A percentile compares a stretch with the other conserved stretches of the same genome.
Evolutionary conservation across 2,113 vertebrate species (phyloP).

Genomic region (Gallinago undulata): DNA sequence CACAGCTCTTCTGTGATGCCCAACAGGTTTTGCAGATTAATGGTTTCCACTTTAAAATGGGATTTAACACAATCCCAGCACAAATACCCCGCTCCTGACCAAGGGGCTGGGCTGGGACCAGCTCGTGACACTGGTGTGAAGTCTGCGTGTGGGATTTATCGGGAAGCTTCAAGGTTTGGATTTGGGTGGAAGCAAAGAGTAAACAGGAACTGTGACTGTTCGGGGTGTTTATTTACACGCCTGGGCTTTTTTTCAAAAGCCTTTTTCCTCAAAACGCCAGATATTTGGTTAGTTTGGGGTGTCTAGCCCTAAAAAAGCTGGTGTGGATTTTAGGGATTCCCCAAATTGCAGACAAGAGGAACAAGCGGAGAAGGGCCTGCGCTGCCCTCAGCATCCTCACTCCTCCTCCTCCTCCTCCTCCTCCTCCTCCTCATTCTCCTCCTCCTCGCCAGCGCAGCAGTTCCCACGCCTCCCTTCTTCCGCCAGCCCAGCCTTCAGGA

Average conservation of each 20-base stretch:
- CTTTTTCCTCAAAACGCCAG: neutral
- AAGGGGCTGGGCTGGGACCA: neutral
- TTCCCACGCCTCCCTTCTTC: neutral
- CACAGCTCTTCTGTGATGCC: neutral
- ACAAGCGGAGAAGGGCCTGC: neutral
- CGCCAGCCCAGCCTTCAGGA: neutral
- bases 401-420: neutral
- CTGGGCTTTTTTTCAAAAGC: neutral
- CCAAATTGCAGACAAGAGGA: neutral
- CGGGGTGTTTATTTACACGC: neutral
- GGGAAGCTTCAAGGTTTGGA: neutral
- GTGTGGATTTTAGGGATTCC: neutral
- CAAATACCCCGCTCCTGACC: neutral
- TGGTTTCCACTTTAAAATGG: neutral
- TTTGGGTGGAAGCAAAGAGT: neutral
- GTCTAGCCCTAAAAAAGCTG: neutral
- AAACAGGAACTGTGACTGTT: neutral
- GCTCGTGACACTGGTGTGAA: neutral
- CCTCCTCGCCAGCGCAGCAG: accelerated
- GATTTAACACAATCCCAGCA: neutral
- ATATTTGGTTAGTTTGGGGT: accelerated
- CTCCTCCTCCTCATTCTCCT: neutral
- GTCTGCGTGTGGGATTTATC: accelerated
- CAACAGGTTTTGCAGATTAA: neutral
- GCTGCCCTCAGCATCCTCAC: accelerated